A percentile compares a stretch with the other conserved stretches of the same genome.
Evolutionary conservation across 2,888 invertebrate genomes (phyloP).

Genomic region (Byasa hedistus): DNA sequence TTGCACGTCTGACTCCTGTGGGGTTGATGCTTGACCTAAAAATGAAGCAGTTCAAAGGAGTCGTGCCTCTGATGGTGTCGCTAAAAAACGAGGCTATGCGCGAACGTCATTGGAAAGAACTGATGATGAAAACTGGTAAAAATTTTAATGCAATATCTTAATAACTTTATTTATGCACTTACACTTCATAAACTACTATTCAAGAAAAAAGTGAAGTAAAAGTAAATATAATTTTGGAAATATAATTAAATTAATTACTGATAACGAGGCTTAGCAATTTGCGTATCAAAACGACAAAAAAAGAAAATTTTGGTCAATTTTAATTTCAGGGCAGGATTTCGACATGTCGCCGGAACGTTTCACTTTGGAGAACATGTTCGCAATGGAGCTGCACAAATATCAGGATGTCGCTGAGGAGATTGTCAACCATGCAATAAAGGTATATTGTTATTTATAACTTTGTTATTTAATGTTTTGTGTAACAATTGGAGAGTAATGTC

Average conservation of each 20-base stretch:
- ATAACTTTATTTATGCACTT: background rate
- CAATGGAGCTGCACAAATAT: conserved; percentile 93
- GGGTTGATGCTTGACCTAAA: conserved; percentile 87
- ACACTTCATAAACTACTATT: background rate
- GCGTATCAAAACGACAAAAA: background rate
- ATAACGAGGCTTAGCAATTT: too few relatives aligned
- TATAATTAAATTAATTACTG: background rate
- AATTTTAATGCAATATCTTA: background rate
- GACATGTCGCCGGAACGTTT: conserved; percentile 95
- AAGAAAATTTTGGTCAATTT: background rate
- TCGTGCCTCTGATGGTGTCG: conserved; percentile 93
- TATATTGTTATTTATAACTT: conserved; percentile 35
- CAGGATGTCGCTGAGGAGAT: conserved; percentile 92
- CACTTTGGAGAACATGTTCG: conserved; percentile 94
- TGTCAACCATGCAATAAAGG: conserved; percentile 91
- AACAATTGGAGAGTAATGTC: too few relatives aligned
- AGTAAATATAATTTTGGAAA: background rate
- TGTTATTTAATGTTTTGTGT: background rate
- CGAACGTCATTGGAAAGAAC: conserved; percentile 92
- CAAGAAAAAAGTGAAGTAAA: too few relatives aligned
- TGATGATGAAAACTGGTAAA: conserved; percentile 91
- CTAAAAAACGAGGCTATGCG: conserved; percentile 94
- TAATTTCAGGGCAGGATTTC: conserved; percentile 81
- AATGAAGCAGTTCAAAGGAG: conserved; percentile 93
- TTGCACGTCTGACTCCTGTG: conserved; percentile 78